A percentile compares a stretch with the other conserved stretches of the same genome.
Evolutionary conservation across 2,888 invertebrate species (phyloP).

Genomic region (Drepanosiphum platanoidis): DNA sequence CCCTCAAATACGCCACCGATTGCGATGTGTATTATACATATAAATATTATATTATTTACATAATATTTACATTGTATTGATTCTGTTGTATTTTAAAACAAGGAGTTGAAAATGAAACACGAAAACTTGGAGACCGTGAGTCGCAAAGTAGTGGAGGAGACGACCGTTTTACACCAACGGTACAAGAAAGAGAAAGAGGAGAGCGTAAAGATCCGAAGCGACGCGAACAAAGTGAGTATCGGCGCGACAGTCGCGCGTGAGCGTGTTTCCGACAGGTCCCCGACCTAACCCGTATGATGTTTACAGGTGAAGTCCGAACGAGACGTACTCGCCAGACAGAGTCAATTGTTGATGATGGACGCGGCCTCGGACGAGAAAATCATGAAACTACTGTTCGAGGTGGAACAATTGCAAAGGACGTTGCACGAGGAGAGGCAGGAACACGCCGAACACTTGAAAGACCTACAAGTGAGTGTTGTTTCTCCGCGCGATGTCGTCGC

Average conservation of each 20-base stretch:
- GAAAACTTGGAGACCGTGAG: conserved; percentile 76
- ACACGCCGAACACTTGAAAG: conserved; percentile 72
- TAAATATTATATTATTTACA: too few relatives aligned
- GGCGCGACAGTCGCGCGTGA: not conserved
- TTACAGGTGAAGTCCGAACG: conserved; percentile 73
- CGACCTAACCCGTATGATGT: not conserved
- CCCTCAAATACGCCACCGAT: not conserved
- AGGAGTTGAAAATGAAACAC: conserved; percentile 68
- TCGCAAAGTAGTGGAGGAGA: conserved; percentile 75
- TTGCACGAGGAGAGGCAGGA: conserved; percentile 73
- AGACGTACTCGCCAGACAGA: conserved; percentile 76
- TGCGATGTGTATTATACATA: too few relatives aligned
- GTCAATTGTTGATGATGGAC: conserved; percentile 74
- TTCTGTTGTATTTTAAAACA: not conserved
- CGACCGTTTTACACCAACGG: conserved; percentile 72
- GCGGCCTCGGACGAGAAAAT: conserved; percentile 71
- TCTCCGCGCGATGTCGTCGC: too few relatives aligned
- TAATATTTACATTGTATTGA: too few relatives aligned
- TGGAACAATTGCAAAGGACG: conserved; percentile 73
- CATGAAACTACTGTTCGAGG: conserved; percentile 72
- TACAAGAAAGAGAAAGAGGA: conserved; percentile 74
- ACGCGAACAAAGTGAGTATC: conserved; percentile 67
- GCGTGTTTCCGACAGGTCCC: not conserved
- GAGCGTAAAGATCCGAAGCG: conserved; percentile 68
- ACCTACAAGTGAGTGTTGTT: conserved; percentile 72